Base-by-base conservation (phyloP, 2,113 vertebrate species). In the Spea multiplicata region DNA sequence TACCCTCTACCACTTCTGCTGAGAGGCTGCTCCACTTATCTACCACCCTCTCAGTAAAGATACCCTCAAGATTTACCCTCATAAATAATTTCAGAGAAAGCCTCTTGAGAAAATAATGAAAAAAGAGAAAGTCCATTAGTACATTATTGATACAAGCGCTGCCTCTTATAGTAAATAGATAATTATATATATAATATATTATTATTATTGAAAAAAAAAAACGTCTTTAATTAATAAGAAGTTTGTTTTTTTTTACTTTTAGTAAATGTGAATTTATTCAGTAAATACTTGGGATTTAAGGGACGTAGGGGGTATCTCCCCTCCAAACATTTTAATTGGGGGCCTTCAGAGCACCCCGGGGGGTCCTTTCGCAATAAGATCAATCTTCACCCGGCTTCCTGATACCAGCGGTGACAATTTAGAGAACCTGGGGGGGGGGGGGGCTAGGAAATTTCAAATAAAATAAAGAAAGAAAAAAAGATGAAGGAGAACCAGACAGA, bases 391-490 rank as follows among this genome's bases (percentile, higher is more conserved):
- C 12, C 7, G 61, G 46, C 64, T 45, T 57, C 4, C 4, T 45
- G 65, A 16, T 14, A 66, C 30, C 61, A 66, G 69, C 46, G 13
- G 68, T 44, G 71, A 52, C 59, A 7, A 17, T 45, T 78, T 16
- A 8, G 62, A 17, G 68, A 57, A 6, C 47, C 68, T 16, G 46
- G 47, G 14, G 30, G 30, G 30, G 30, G 30, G 2, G 30, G 30
- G 30, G 30, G 30, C 2, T 30, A 30, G 30, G 68, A 78, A 52
- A 65, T 71, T 62, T 65, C 75, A 57, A 14, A 44, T 30, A 30
- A 62, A 46, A 77, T 71, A 62, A 77, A 77, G 44, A 78, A 53
- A 57, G 3, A 62, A 4, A 71, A n/a, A 7, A 10, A 4, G 55
- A 14, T 17, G 17, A 53, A 44, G 55, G 16, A 17, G 45, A 4